Evolutionary conservation across 2,113 vertebrate genomes (phyloP).

Genomic region (Hepsetus odoe): DNA sequence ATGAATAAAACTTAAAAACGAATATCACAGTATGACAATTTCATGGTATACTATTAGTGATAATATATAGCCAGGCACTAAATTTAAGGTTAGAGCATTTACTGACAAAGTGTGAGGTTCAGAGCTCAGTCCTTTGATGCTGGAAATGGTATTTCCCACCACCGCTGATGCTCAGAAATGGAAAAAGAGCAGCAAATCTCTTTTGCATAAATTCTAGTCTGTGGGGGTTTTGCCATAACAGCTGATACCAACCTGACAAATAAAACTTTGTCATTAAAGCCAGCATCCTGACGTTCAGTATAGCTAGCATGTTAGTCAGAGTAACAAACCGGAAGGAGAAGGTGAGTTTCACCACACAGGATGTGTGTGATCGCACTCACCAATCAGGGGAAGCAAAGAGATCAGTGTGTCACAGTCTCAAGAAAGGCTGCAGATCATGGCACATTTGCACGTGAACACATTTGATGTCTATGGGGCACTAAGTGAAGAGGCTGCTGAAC

Average conservation of each 20-base stretch:
- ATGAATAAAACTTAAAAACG: no score
- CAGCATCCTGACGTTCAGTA: not conserved
- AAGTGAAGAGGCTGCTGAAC: not conserved
- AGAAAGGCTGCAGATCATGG: not conserved
- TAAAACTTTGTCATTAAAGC: not conserved
- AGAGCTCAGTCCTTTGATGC: not conserved
- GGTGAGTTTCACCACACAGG: constrained; percentile 25
- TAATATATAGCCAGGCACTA: no score
- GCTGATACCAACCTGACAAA: not conserved
- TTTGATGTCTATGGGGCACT: not conserved
- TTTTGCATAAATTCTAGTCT: not conserved
- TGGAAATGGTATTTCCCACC: not conserved
- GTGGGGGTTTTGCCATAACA: not conserved
- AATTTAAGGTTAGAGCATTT: no score
- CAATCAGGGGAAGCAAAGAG: not conserved
- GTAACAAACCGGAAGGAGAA: constrained; percentile 16
- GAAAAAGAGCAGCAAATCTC: not conserved
- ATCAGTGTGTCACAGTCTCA: constrained; percentile 4
- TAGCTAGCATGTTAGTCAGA: not conserved
- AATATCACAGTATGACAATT: no score
- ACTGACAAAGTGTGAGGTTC: not conserved
- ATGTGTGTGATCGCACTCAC: constrained; percentile 11
- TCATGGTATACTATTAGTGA: no score
- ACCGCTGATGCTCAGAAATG: not conserved
- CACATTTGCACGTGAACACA: not conserved